These are phyloP conservation scores for Drosophila borborema DNA, from an alignment of 2,888 invertebrate genomes.

Conservation along the genomic window DNA sequence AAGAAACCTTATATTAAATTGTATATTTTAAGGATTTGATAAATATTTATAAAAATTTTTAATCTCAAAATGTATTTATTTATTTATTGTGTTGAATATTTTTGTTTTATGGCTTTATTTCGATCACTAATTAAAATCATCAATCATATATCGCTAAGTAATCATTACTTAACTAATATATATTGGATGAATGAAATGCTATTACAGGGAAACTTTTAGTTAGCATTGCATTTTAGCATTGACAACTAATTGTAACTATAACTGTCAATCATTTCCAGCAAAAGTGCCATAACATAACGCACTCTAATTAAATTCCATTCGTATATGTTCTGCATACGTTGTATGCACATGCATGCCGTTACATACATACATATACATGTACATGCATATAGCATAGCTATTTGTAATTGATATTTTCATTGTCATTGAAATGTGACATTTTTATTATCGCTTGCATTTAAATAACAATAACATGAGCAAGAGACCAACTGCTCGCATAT, in stretches of 20 bases:
- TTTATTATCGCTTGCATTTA: slow-evolving; percentile 47
- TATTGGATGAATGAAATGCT: too few relatives aligned
- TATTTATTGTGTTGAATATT: too few relatives aligned
- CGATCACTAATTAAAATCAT: too few relatives aligned
- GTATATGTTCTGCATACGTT: neutral
- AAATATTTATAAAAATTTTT: too few relatives aligned
- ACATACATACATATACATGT: neutral
- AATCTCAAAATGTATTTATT: too few relatives aligned
- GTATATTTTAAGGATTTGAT: too few relatives aligned
- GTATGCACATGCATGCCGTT: neutral
- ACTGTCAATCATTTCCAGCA: slow-evolving; percentile 26
- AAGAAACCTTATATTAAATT: too few relatives aligned
- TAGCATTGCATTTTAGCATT: too few relatives aligned
- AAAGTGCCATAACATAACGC: slow-evolving; percentile 14
- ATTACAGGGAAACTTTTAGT: neutral
- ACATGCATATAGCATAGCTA: neutral
- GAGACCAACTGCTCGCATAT: slow-evolving; percentile 10
- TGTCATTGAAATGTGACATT: slow-evolving; percentile 65
- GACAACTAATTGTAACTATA: neutral
- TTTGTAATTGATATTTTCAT: slow-evolving; percentile 59
- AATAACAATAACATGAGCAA: slow-evolving; percentile 33
- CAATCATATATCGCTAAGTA: too few relatives aligned
- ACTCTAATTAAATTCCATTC: slow-evolving; percentile 51
- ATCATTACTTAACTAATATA: too few relatives aligned
- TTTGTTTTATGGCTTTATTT: too few relatives aligned